Percentiles rank a stretch among this genome's conserved stretches.
Evolutionary conservation across 2,113 vertebrate genomes (phyloP).

Genomic region (Suricata suricatta): DNA sequence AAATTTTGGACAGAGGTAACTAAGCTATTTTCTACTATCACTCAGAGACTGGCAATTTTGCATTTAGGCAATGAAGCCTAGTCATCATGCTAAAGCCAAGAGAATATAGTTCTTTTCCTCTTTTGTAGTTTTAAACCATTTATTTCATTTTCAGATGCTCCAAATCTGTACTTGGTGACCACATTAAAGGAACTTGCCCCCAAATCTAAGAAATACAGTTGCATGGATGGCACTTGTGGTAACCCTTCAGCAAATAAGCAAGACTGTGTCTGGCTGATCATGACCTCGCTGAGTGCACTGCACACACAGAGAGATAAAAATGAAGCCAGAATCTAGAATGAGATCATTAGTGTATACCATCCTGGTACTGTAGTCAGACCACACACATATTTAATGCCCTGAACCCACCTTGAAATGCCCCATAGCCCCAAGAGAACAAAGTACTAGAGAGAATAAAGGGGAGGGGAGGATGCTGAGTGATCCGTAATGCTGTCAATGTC

Average conservation of each 20-base stretch:
- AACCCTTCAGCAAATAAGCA: constrained; percentile 12
- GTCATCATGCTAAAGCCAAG: constrained; percentile 2
- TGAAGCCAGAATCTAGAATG: constrained; percentile 41
- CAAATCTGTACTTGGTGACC: not conserved
- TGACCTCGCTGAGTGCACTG: not conserved
- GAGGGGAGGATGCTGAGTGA: constrained; percentile 10
- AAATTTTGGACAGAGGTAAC: not conserved
- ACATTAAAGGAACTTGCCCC: not conserved
- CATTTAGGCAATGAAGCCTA: not conserved
- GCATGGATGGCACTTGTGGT: not conserved
- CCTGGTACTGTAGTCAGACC: constrained; percentile 29
- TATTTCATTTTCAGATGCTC: constrained; percentile 25
- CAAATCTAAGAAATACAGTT: not conserved
- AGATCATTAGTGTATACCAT: constrained; percentile 53
- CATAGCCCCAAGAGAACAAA: constrained; percentile 59
- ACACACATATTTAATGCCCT: constrained; percentile 53
- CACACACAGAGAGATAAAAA: not conserved
- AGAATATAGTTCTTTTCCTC: not conserved
- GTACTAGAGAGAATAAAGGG: constrained; percentile 22
- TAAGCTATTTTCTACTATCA: not conserved
- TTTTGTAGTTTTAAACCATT: constrained; percentile 36
- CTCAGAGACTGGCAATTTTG: not conserved
- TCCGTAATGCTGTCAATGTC: constrained; percentile 57
- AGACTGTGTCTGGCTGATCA: not conserved
- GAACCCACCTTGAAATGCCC: constrained; percentile 64